A percentile compares a stretch with the other conserved stretches of the same genome.
phyloP scores from a whole-genome alignment of 2,797 vertebrate species.

The Spheniscus humboldti region DNA sequence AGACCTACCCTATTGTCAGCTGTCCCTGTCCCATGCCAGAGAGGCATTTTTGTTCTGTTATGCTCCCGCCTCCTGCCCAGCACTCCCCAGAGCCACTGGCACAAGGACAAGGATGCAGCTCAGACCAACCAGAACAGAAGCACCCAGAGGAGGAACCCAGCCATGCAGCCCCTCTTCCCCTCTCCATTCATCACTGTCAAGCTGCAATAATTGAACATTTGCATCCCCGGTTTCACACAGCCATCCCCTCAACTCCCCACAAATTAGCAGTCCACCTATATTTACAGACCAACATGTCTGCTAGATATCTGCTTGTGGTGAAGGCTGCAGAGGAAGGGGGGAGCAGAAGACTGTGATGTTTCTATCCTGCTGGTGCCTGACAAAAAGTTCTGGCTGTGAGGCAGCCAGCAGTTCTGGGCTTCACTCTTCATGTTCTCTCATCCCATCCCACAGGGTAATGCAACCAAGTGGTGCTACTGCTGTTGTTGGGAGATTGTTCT shows the following conservation, averaged over 20 bases:
- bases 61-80: background rate
- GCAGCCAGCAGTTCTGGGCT: background rate
- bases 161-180: background rate
- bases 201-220: slow-evolving; percentile 51
- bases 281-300: background rate
- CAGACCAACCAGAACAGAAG: background rate
- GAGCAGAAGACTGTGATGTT: background rate
- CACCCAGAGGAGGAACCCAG: background rate
- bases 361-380: background rate
- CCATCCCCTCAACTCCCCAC: background rate
- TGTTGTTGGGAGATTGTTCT: background rate
- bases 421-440: background rate
- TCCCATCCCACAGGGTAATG: background rate
- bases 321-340: background rate
- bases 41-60: background rate
- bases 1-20: background rate
- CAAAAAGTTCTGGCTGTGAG: background rate
- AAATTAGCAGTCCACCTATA: slow-evolving; percentile 10
- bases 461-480: background rate
- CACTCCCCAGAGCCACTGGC: background rate
- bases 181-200: slow-evolving; percentile 59
- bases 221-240: slow-evolving; percentile 17
- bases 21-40: background rate
- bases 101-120: background rate
- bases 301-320: background rate